Conservation (phyloP, 1,140 invertebrate species). For the Alviniconcha marisindica region DNA sequence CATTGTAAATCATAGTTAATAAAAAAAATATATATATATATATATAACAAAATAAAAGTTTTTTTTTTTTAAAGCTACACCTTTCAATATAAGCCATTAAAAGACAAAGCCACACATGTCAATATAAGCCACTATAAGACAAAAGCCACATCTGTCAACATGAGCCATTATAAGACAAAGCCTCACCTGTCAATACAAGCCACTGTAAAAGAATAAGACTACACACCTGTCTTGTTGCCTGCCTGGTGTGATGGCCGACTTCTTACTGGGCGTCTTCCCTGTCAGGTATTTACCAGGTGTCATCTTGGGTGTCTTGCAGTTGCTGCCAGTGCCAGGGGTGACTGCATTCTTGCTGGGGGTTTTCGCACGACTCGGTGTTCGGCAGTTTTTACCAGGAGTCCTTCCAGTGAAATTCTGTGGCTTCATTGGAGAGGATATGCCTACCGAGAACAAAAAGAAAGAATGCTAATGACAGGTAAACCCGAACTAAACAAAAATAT, state of each 20-base stretch:
- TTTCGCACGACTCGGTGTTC: slow-evolving; percentile 63
- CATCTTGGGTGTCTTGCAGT: slow-evolving; percentile 39
- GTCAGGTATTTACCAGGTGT: slow-evolving; percentile 27
- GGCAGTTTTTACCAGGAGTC: slow-evolving; percentile 55
- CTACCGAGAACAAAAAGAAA: slow-evolving; percentile 36
- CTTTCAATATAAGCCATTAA: too few species aligned
- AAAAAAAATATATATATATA: too few species aligned
- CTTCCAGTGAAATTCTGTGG: slow-evolving; percentile 37
- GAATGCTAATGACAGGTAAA: neutral
- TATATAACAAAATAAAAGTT: too few species aligned
- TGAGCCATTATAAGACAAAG: too few species aligned
- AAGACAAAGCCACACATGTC: too few species aligned
- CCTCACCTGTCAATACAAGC: too few species aligned
- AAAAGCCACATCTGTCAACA: too few species aligned
- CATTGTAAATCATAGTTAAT: too few species aligned
- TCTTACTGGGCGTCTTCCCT: slow-evolving; percentile 47
- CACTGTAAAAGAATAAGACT: too few species aligned
- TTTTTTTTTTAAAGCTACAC: too few species aligned
- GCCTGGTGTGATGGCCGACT: slow-evolving; percentile 49
- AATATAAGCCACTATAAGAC: too few species aligned
- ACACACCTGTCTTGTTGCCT: slow-evolving; percentile 51
- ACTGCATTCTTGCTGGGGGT: slow-evolving; percentile 36
- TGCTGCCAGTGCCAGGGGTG: neutral
- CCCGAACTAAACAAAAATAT: neutral
- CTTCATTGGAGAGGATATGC: slow-evolving; percentile 53